Evolutionary conservation across 2,797 vertebrate genomes (phyloP).

Genomic region (Molossus molossus): DNA sequence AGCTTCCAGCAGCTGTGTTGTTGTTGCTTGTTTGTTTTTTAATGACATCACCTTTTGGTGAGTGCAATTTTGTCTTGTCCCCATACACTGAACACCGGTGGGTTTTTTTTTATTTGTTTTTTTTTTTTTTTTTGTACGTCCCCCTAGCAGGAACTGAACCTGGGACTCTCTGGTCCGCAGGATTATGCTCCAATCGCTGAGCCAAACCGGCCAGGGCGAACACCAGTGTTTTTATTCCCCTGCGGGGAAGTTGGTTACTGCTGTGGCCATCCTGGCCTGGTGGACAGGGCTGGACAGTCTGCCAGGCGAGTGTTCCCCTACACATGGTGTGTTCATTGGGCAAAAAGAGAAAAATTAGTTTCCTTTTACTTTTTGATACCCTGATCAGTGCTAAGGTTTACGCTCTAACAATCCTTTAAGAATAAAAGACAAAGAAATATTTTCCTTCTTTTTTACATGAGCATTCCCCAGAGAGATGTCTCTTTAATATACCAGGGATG

Average conservation of each 20-base stretch:
- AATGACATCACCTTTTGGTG: background rate
- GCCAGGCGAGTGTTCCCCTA: fast-evolving
- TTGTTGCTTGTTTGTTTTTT: background rate
- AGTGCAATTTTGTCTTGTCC: background rate
- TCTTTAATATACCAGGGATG: background rate
- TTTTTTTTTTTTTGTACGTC: no score
- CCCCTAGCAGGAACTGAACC: no score
- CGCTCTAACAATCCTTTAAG: background rate
- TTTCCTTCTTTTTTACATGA: background rate
- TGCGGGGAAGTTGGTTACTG: background rate
- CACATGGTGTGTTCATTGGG: background rate
- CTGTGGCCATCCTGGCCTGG: no score
- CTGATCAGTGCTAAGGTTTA: background rate
- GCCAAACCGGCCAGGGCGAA: no score
- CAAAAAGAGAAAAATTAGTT: background rate
- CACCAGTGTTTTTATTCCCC: background rate
- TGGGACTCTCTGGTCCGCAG: no score
- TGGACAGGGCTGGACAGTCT: background rate
- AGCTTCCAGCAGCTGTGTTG: background rate
- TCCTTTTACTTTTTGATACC: background rate
- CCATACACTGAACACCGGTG: background rate
- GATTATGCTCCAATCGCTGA: no score
- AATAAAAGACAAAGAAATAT: background rate
- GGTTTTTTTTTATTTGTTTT: no score
- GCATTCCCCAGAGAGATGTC: background rate